Evolutionary conservation across 2,113 vertebrate species (phyloP).

Genomic region (Pipra filicauda): DNA sequence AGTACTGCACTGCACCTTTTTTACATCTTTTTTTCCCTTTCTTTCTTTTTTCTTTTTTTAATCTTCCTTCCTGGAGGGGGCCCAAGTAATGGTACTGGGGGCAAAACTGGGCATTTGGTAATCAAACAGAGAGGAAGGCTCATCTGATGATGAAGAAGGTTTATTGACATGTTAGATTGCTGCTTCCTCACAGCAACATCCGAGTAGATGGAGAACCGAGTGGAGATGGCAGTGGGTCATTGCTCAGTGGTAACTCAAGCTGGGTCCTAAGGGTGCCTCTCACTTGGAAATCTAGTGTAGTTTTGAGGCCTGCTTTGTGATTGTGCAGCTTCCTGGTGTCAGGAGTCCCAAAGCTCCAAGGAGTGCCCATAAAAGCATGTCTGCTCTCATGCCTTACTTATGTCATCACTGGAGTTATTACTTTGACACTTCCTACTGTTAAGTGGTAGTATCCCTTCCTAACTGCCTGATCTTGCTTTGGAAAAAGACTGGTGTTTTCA

Average conservation of each 20-base stretch:
- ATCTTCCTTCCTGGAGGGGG: not conserved
- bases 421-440: not conserved
- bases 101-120: not conserved
- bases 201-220: fast-evolving
- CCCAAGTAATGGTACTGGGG: not conserved
- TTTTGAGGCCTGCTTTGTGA: not conserved
- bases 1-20: not conserved
- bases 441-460: not conserved
- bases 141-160: not conserved
- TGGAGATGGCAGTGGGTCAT: not conserved
- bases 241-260: not conserved
- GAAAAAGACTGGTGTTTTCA: not conserved
- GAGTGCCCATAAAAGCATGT: not conserved
- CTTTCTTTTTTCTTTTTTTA: too few species aligned
- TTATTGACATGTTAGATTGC: not conserved
- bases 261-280: not conserved
- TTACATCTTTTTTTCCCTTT: too few species aligned
- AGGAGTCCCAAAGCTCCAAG: not conserved
- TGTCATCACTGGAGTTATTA: not conserved
- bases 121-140: not conserved
- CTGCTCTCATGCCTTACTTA: not conserved
- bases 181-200: not conserved
- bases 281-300: not conserved
- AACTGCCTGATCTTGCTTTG: not conserved
- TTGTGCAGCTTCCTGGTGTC: not conserved